These are phyloP conservation scores for Todiramphus saurophagus DNA, from an alignment of 2,113 vertebrate genomes.

Conservation along the genomic window DNA sequence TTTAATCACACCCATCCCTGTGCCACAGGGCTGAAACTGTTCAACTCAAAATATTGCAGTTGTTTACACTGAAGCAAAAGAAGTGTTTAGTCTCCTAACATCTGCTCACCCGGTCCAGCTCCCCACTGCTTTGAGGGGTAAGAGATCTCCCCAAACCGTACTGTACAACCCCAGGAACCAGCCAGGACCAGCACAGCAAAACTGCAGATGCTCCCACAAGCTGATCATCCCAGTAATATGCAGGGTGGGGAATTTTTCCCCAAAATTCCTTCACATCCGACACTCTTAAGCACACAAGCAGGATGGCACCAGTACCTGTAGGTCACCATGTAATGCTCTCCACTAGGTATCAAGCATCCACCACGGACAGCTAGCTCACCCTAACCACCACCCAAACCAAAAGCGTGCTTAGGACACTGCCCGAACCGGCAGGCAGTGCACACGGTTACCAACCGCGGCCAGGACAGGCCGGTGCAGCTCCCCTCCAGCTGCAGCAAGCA, in stretches of 20 bases:
- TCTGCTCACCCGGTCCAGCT: neutral
- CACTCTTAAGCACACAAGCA: neutral
- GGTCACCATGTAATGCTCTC: neutral
- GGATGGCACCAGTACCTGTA: too few species aligned
- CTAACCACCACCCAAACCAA: neutral
- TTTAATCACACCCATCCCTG: neutral
- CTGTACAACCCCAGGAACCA: neutral
- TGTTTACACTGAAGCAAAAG: neutral
- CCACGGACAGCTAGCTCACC: neutral
- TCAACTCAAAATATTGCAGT: neutral
- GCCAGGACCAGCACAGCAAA: neutral
- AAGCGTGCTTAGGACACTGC: neutral
- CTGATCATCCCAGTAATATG: neutral
- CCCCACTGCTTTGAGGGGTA: neutral
- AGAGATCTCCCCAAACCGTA: neutral
- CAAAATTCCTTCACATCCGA: neutral
- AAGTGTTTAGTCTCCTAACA: neutral
- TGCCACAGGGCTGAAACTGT: neutral
- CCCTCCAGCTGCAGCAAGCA: neutral
- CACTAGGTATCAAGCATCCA: neutral
- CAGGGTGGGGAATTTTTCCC: neutral
- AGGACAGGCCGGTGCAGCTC: neutral
- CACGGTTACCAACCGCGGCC: rapidly evolving
- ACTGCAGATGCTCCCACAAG: neutral
- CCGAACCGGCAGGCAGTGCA: neutral